phyloP scores from a whole-genome alignment of 2,888 invertebrate species.

The Marasmarcha lunaedactyla region DNA sequence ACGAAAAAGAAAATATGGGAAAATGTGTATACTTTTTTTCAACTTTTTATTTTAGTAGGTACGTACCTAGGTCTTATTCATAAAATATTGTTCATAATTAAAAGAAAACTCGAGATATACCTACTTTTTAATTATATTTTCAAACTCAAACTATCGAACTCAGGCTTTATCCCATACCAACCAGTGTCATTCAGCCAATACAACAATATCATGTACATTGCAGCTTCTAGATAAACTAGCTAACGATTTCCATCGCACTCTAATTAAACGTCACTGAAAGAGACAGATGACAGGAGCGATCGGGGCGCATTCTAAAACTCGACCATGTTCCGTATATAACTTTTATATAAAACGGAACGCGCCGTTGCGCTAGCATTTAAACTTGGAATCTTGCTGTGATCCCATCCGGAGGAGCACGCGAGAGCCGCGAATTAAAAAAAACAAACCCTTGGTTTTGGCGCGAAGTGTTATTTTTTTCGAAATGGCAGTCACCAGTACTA shows the following conservation, averaged over 20 bases:
- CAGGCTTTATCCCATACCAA: too few species aligned
- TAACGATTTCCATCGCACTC: not conserved
- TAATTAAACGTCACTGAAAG: not conserved
- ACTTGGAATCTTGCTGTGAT: constrained; percentile 58
- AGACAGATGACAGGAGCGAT: not conserved
- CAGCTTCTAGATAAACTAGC: not conserved
- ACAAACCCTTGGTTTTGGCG: constrained; percentile 28
- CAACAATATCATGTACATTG: not conserved
- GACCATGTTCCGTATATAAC: constrained; percentile 16
- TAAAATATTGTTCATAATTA: too few species aligned
- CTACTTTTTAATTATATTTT: too few species aligned
- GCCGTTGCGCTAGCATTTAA: constrained; percentile 57
- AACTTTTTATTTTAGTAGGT: too few species aligned
- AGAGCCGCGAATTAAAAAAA: constrained; percentile 35
- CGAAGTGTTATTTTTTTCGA: constrained; percentile 40
- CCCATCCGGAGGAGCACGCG: constrained; percentile 41
- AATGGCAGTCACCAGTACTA: constrained; percentile 59
- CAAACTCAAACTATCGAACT: too few species aligned
- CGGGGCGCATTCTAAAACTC: not conserved
- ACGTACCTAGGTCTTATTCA: too few species aligned
- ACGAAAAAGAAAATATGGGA: too few species aligned
- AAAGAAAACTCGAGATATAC: too few species aligned
- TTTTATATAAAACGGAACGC: constrained; percentile 61
- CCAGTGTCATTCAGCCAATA: too few species aligned
- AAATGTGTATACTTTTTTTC: too few species aligned